These are phyloP conservation scores for Gymnodraco acuticeps DNA, from an alignment of 2,797 vertebrate genomes.

Conservation along the genomic window DNA sequence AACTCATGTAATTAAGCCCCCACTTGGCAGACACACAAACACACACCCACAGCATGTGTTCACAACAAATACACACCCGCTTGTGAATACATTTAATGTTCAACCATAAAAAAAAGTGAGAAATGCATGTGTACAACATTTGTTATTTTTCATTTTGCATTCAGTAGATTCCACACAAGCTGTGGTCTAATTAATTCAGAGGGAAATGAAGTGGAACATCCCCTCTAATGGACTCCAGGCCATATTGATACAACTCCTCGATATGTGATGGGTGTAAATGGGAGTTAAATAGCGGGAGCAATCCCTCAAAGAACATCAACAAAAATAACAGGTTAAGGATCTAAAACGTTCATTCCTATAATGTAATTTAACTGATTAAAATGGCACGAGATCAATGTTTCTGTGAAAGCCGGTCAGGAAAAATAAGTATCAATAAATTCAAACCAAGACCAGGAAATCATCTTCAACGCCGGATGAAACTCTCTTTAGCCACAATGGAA, in stretches of 20 bases:
- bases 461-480: not conserved
- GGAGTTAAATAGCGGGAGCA: constrained; percentile 11
- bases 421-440: no score
- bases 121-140: not conserved
- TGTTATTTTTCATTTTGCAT: constrained; percentile 1
- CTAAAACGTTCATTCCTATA: not conserved
- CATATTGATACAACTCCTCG: constrained; percentile 38
- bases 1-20: constrained; percentile 28
- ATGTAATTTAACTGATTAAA: not conserved
- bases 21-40: constrained; percentile 26
- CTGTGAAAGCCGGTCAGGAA: not conserved
- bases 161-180: not conserved
- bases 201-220: constrained; percentile 65
- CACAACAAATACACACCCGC: constrained; percentile 11
- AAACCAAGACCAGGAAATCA: not conserved
- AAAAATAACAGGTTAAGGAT: constrained; percentile 3
- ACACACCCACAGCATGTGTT: constrained; percentile 6
- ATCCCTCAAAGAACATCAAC: not conserved
- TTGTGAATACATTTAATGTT: constrained; percentile 18
- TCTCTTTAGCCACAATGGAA: not conserved
- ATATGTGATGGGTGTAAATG: constrained; percentile 47
- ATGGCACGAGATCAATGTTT: not conserved
- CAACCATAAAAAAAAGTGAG: not conserved
- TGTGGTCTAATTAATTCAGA: constrained; percentile 51
- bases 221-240: constrained; percentile 49